Conservation (phyloP, 2,113 vertebrate species). For the Parus major region DNA sequence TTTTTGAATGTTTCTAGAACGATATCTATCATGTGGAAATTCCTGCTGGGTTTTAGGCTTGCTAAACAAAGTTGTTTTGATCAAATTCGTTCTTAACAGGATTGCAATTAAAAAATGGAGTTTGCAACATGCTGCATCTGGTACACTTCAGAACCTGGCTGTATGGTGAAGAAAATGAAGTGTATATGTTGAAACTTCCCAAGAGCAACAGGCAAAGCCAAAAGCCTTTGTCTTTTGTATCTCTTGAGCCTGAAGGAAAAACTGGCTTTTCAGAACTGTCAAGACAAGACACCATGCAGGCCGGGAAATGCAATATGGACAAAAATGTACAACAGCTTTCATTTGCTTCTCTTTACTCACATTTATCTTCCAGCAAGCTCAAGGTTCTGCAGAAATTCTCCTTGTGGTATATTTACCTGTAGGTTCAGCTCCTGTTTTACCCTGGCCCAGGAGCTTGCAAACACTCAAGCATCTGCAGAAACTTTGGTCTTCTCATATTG, state of each 20-base stretch:
- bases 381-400: background rate
- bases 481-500: background rate
- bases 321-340: background rate
- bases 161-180: background rate
- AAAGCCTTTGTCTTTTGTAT: background rate
- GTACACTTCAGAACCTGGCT: background rate
- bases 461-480: background rate
- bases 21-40: background rate
- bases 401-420: background rate
- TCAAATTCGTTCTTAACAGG: background rate
- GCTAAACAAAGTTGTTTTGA: background rate
- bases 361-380: background rate
- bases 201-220: background rate
- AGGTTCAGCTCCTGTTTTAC: background rate
- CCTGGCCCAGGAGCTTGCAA: background rate
- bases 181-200: background rate
- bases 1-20: background rate
- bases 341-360: background rate
- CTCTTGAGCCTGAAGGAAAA: background rate
- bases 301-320: background rate
- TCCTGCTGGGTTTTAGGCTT: background rate
- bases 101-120: background rate
- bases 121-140: rapidly evolving
- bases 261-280: background rate
- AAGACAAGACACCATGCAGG: background rate